Conservation (phyloP, 1,140 invertebrate genomes). For the Drosophila nikananu region DNA sequence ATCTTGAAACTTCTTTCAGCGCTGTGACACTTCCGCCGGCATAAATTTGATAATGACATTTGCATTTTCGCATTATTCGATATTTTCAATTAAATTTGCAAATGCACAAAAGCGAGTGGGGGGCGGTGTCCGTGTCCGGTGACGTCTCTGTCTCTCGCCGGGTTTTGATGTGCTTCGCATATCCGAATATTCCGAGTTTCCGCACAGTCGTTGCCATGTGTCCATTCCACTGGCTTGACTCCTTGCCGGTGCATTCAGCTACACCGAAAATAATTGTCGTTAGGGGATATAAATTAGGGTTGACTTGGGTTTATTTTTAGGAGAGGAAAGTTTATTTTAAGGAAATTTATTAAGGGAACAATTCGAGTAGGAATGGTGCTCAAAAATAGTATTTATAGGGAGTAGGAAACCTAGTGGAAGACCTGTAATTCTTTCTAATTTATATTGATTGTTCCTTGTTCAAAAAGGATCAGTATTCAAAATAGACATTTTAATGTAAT, state of each 20-base stretch:
- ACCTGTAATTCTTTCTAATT: too few relatives aligned
- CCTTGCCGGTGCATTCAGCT: neutral
- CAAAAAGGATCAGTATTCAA: accelerated
- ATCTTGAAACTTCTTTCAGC: slow-evolving; percentile 49
- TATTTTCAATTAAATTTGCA: slow-evolving; percentile 57
- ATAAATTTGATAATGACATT: slow-evolving; percentile 65
- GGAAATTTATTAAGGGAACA: neutral
- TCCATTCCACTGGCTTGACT: slow-evolving; percentile 9
- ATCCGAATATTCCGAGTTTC: slow-evolving; percentile 10
- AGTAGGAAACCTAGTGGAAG: too few relatives aligned
- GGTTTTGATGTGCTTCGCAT: slow-evolving; percentile 8
- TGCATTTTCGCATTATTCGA: slow-evolving; percentile 58
- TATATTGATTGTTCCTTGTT: neutral
- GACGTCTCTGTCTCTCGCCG: neutral
- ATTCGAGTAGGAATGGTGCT: accelerated
- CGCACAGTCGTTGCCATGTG: slow-evolving; percentile 7
- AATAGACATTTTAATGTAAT: accelerated
- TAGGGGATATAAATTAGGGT: neutral
- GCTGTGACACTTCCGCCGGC: slow-evolving; percentile 36
- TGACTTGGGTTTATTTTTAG: neutral
- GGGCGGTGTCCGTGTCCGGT: slow-evolving; percentile 5
- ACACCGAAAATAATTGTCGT: neutral
- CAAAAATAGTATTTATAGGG: too few relatives aligned
- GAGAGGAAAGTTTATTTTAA: too few relatives aligned
- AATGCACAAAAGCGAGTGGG: slow-evolving; percentile 15